These are phyloP conservation scores for Grammomys dolichurus DNA, from an alignment of 2,113 vertebrate genomes.

Conservation along the genomic window DNA sequence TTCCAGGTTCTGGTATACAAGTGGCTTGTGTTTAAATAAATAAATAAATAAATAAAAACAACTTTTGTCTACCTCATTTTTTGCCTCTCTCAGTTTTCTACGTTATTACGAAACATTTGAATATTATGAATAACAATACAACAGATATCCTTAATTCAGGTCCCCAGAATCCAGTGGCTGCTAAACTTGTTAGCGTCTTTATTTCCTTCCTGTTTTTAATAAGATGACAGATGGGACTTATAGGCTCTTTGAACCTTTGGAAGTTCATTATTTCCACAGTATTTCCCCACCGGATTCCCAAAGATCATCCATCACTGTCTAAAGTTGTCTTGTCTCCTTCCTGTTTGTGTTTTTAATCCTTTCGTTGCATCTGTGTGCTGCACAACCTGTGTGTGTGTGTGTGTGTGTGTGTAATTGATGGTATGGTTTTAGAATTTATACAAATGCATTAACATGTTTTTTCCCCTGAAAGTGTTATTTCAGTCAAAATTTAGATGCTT, in stretches of 20 bases:
- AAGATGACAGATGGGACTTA: neutral
- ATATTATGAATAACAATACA: neutral
- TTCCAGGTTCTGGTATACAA: neutral
- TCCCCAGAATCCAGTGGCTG: neutral
- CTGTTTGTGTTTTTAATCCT: conserved; percentile 15
- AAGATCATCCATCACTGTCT: conserved; percentile 11
- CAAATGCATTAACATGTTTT: neutral
- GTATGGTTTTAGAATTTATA: conserved; percentile 3
- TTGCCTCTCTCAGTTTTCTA: neutral
- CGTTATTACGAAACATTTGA: conserved; percentile 52
- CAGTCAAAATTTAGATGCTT: conserved; percentile 19
- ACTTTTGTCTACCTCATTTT: neutral
- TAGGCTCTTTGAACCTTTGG: neutral
- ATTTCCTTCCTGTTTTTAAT: conserved; percentile 46
- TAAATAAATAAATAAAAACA: too few relatives aligned
- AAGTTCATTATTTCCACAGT: neutral
- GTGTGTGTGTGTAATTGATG: neutral
- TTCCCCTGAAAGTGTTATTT: neutral
- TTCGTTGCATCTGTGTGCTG: neutral
- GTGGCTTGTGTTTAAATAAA: neutral
- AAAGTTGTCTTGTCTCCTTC: conserved; percentile 24
- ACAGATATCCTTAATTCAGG: conserved; percentile 17
- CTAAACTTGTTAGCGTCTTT: conserved; percentile 24
- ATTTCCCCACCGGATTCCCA: neutral
- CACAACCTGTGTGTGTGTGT: neutral